phyloP scores from a whole-genome alignment of 2,797 vertebrate genomes.

The Jordanella pulchra region DNA sequence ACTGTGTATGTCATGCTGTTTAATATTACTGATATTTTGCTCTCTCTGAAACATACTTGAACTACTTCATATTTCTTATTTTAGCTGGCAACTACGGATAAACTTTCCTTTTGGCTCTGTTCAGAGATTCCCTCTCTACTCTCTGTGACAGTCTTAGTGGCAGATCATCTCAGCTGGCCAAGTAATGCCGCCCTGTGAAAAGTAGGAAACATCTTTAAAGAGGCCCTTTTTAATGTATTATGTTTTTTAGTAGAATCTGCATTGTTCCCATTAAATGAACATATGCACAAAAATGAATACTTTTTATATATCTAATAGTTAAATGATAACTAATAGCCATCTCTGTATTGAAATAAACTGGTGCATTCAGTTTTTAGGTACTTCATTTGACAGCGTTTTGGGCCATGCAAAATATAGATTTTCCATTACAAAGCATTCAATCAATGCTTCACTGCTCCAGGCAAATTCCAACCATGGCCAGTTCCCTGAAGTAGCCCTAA shows the following conservation, averaged over 20 bases:
- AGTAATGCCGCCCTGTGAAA: background rate
- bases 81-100: background rate
- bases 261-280: background rate
- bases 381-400: background rate
- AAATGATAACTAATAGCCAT: background rate
- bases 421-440: background rate
- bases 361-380: background rate
- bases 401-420: background rate
- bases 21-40: background rate
- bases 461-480: background rate
- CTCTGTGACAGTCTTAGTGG: background rate
- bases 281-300: background rate
- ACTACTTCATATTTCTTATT: background rate
- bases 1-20: background rate
- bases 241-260: background rate
- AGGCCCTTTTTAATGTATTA: background rate
- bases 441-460: background rate
- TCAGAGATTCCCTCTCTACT: constrained; percentile 2
- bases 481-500: too few relatives aligned
- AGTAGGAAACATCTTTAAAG: background rate
- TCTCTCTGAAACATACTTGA: background rate
- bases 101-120: background rate
- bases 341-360: background rate
- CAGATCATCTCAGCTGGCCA: background rate
- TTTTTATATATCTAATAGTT: background rate